phyloP scores from a whole-genome alignment of 2,113 vertebrate genomes.

The Baryphthengus martii region DNA sequence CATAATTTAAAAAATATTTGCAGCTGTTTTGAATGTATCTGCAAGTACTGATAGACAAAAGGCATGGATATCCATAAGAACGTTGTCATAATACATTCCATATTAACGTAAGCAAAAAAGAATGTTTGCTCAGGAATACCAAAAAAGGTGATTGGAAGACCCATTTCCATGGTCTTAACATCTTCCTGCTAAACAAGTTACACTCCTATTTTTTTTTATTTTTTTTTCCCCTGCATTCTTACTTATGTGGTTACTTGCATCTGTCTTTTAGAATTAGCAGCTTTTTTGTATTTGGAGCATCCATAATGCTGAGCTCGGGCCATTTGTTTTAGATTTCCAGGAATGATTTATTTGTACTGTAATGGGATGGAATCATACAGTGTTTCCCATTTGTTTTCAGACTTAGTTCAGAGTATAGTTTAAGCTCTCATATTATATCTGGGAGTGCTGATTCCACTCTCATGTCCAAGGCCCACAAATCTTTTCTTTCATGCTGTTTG shows the following conservation, averaged over 20 bases:
- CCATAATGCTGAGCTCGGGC: neutral
- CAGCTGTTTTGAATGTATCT: constrained; percentile 73
- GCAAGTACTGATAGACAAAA: constrained; percentile 69
- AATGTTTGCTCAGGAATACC: constrained; percentile 66
- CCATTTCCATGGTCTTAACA: constrained; percentile 18
- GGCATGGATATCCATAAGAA: constrained; percentile 61
- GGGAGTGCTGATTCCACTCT: constrained; percentile 15
- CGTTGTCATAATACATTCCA: constrained; percentile 73
- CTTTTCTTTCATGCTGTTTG: constrained; percentile 37
- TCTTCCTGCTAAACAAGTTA: constrained; percentile 55
- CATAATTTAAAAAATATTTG: constrained; percentile 75
- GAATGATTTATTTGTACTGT: constrained; percentile 67
- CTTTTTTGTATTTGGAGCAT: constrained; percentile 56
- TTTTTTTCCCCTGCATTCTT: neutral
- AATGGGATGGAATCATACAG: constrained; percentile 55
- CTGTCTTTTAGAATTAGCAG: constrained; percentile 52
- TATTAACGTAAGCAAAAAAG: constrained; percentile 70
- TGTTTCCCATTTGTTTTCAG: constrained; percentile 53
- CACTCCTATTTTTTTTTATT: neutral
- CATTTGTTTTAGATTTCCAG: constrained; percentile 69
- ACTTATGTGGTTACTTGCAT: constrained; percentile 61
- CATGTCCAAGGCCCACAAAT: constrained; percentile 44
- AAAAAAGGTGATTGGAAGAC: constrained; percentile 66
- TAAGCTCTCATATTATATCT: constrained; percentile 30
- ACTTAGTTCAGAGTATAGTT: neutral